Percentiles rank a stretch among this genome's conserved stretches.
Conservation (phyloP, 2,888 invertebrate genomes). For the Macrosiphum euphorbiae region DNA sequence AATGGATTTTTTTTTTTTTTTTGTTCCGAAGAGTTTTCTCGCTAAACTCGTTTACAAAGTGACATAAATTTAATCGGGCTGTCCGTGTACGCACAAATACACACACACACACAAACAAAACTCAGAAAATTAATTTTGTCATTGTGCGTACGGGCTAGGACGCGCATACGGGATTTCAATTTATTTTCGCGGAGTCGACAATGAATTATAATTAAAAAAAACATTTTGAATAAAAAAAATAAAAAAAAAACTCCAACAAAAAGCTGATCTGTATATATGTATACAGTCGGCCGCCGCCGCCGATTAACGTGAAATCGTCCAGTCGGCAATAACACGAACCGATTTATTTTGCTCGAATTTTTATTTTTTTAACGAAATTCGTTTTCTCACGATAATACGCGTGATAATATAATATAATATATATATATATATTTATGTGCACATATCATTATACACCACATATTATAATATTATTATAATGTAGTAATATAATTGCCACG, state of each 20-base stretch:
- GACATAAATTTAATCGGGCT: conserved; percentile 58
- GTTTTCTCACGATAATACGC: conserved; percentile 48
- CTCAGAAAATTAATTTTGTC: conserved; percentile 53
- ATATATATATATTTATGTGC: background rate
- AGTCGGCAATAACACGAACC: conserved; percentile 50
- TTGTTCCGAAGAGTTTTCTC: conserved; percentile 41
- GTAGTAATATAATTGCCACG: conserved; percentile 11
- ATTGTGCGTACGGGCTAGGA: background rate
- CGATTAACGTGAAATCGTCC: conserved; percentile 16
- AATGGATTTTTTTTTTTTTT: conserved; percentile 36
- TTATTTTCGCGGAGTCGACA: conserved; percentile 31
- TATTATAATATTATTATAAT: conserved; percentile 4
- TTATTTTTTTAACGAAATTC: background rate
- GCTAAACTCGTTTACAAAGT: conserved; percentile 57
- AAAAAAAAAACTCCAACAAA: background rate
- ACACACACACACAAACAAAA: background rate
- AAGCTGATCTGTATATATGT: background rate
- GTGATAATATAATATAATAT: background rate
- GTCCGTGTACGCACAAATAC: conserved; percentile 19
- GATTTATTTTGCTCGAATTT: conserved; percentile 49
- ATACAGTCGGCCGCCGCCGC: background rate
- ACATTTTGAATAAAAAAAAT: background rate
- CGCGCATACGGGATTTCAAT: conserved; percentile 6
- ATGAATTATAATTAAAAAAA: conserved; percentile 29
- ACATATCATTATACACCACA: background rate